Conservation (phyloP, 2,113 vertebrate genomes). For the Ranitomeya variabilis region DNA sequence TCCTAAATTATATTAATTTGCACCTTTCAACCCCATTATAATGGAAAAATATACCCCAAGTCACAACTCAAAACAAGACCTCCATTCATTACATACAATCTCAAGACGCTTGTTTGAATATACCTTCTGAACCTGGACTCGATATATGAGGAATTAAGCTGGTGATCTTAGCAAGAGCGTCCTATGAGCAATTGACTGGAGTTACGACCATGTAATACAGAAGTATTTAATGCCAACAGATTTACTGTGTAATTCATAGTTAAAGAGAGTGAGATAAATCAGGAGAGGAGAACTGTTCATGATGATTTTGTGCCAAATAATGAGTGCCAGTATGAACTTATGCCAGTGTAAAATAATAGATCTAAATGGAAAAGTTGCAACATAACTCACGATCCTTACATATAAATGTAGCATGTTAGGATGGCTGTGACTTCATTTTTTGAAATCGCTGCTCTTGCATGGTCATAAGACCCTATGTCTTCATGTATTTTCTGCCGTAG, state of each 20-base stretch:
- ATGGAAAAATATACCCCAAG: not conserved
- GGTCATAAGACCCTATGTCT: not conserved
- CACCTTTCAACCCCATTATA: not conserved
- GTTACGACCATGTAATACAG: not conserved
- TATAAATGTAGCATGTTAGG: not conserved
- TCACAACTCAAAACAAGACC: not conserved
- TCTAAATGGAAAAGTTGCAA: constrained; percentile 6
- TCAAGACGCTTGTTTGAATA: not conserved
- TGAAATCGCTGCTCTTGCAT: not conserved
- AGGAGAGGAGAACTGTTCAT: not conserved
- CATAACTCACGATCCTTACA: not conserved
- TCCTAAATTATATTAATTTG: not conserved
- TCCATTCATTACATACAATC: not conserved
- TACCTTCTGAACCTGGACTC: not conserved
- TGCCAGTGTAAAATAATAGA: constrained; percentile 15
- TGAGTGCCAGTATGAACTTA: constrained; percentile 25
- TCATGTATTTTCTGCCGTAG: not conserved
- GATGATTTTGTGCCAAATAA: constrained; percentile 20
- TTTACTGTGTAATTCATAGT: not conserved
- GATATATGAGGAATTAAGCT: not conserved
- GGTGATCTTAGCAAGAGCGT: not conserved
- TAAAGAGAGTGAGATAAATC: not conserved
- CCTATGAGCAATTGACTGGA: not conserved
- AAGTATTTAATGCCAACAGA: not conserved
- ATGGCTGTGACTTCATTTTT: not conserved